phyloP scores from a whole-genome alignment of 2,888 invertebrate genomes.

The Campopleginae sp. region DNA sequence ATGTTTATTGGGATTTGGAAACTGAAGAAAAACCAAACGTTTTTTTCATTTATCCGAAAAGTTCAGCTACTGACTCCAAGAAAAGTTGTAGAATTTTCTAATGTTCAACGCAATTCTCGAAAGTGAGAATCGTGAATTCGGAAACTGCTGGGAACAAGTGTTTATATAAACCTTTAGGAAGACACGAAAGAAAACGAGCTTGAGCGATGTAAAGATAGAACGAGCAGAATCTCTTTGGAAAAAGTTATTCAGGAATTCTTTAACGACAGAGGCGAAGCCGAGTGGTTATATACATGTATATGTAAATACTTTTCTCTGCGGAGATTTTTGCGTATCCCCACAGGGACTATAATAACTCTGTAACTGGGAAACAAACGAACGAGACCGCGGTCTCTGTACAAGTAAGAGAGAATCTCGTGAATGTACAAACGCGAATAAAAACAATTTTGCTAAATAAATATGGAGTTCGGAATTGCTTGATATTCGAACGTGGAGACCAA shows the following conservation, averaged over 20 bases:
- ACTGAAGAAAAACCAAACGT: too few species aligned
- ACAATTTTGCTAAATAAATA: conserved; percentile 36
- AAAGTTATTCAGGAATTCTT: conserved; percentile 52
- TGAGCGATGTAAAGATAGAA: conserved; percentile 43
- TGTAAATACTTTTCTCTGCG: conserved; percentile 6
- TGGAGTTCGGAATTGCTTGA: background rate
- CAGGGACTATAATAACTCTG: conserved; percentile 46
- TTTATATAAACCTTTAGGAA: background rate
- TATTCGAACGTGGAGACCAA: background rate
- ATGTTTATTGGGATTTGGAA: too few species aligned
- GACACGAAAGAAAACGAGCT: conserved; percentile 28
- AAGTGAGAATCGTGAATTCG: background rate
- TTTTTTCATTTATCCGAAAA: too few species aligned
- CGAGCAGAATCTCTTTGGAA: conserved; percentile 49
- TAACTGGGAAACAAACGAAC: conserved; percentile 23
- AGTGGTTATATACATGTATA: background rate
- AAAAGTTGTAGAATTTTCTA: background rate
- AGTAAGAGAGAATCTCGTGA: conserved; percentile 52
- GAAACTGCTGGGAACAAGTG: background rate
- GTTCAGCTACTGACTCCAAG: background rate
- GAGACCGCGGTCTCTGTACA: conserved; percentile 15
- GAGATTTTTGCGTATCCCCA: conserved; percentile 11
- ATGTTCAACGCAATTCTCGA: background rate
- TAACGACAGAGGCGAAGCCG: conserved; percentile 16
- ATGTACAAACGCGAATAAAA: conserved; percentile 51